phyloP scores from a whole-genome alignment of 2,797 vertebrate genomes.

The Malurus leucopterus region DNA sequence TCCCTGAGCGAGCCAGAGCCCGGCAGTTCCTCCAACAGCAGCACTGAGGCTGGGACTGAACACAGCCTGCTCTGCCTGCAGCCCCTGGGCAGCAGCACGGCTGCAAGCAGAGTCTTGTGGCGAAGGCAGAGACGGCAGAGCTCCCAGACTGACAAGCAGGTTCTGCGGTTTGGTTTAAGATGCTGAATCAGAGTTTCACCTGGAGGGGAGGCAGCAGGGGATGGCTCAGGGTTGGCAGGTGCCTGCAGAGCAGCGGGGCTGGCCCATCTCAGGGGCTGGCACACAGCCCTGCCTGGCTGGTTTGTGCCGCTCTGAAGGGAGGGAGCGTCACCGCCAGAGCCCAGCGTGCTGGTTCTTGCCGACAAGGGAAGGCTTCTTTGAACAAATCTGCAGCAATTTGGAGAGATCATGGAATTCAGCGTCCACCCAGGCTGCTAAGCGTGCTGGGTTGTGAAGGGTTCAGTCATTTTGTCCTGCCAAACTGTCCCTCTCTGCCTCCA shows the following conservation, averaged over 20 bases:
- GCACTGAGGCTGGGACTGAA: neutral
- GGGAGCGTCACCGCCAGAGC: slow-evolving; percentile 17
- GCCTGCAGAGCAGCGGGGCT: slow-evolving; percentile 7
- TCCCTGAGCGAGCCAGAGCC: slow-evolving; percentile 26
- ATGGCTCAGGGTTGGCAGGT: slow-evolving; percentile 51
- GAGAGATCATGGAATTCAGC: slow-evolving; percentile 35
- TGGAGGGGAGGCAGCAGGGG: slow-evolving; percentile 43
- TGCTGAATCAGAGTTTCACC: slow-evolving; percentile 70
- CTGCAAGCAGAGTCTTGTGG: slow-evolving; percentile 59
- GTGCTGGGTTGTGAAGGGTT: neutral
- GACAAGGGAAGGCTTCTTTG: slow-evolving; percentile 11
- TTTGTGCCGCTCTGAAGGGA: slow-evolving; percentile 7
- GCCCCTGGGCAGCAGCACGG: slow-evolving; percentile 37
- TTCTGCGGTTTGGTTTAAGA: slow-evolving; percentile 52
- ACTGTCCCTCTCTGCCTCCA: neutral
- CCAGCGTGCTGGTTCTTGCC: slow-evolving; percentile 52
- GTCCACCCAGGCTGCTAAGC: slow-evolving; percentile 31
- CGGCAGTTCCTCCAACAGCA: neutral
- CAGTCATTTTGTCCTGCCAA: neutral
- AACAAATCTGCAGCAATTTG: slow-evolving; percentile 37
- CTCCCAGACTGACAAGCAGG: slow-evolving; percentile 61
- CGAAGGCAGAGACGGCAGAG: slow-evolving; percentile 10
- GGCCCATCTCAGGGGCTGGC: slow-evolving; percentile 26
- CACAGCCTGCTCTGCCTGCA: neutral
- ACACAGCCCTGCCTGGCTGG: slow-evolving; percentile 1